Percentiles rank a stretch among this genome's conserved stretches.
These are phyloP conservation scores for Prochilodus magdalenae DNA, from an alignment of 2,113 vertebrate genomes.

Conservation along the genomic window DNA sequence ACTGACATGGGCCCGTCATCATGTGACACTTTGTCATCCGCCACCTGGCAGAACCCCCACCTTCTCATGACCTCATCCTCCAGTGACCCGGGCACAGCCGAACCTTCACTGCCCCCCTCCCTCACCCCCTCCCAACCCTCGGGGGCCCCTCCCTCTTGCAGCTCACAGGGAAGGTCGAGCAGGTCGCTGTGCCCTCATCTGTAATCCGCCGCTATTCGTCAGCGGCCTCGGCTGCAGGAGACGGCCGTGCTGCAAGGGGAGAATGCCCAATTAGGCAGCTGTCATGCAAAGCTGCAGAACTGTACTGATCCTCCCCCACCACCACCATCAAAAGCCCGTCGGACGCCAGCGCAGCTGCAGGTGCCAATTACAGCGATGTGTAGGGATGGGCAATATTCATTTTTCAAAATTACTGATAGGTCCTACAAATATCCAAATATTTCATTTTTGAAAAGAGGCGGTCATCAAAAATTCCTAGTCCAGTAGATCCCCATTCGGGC, in stretches of 20 bases:
- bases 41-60: slow-evolving; percentile 86
- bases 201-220: slow-evolving; percentile 99
- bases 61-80: slow-evolving; percentile 88
- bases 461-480: too few relatives aligned
- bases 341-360: slow-evolving; percentile 86
- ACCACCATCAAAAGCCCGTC: slow-evolving; percentile 73
- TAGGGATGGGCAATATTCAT: neutral
- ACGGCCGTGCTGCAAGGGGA: slow-evolving; percentile 92
- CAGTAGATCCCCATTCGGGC: too few relatives aligned
- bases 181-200: slow-evolving; percentile 98
- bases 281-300: slow-evolving; percentile 92
- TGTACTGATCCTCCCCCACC: slow-evolving; percentile 73
- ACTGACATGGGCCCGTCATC: slow-evolving; percentile 86
- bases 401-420: neutral
- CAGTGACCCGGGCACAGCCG: slow-evolving; percentile 83
- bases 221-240: slow-evolving; percentile 89
- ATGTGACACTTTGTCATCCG: slow-evolving; percentile 93
- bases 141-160: slow-evolving; percentile 67
- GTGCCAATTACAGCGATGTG: slow-evolving; percentile 85
- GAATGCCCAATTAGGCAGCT: slow-evolving; percentile 99
- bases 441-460: neutral
- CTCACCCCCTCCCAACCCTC: slow-evolving; percentile 65
- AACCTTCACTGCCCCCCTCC: slow-evolving; percentile 72
- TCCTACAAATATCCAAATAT: neutral
- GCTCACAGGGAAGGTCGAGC: slow-evolving; percentile 93